phyloP scores from a whole-genome alignment of 2,888 invertebrate genomes.

The Catocala sponsa region DNA sequence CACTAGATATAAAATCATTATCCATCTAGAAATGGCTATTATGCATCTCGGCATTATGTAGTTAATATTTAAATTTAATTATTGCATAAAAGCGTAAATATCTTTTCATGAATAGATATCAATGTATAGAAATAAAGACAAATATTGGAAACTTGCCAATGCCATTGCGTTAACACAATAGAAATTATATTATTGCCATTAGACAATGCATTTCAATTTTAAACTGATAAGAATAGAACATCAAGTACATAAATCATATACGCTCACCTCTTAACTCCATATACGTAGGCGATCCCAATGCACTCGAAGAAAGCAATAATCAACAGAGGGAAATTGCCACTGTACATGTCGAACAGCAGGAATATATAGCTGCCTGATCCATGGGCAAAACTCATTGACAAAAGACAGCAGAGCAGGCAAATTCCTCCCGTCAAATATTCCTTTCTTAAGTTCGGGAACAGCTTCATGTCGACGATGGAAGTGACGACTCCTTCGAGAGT shows the following conservation, averaged over 20 bases:
- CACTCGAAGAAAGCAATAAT: constrained; percentile 98
- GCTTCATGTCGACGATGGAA: constrained; percentile 97
- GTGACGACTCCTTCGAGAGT: constrained; percentile 98
- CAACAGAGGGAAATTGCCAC: constrained; percentile 96
- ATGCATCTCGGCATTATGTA: no score
- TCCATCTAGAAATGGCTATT: no score
- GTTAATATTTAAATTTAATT: no score
- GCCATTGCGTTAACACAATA: no score
- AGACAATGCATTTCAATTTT: no score
- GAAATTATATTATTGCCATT: no score
- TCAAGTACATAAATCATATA: not conserved
- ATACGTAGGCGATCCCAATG: constrained; percentile 97
- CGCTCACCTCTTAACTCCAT: constrained; percentile 94
- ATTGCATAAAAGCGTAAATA: no score
- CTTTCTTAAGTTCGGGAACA: constrained; percentile 96
- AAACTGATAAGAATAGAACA: no score
- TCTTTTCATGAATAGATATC: no score
- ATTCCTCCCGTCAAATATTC: constrained; percentile 95
- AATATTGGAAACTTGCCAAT: no score
- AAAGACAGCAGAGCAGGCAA: constrained; percentile 93
- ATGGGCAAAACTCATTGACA: constrained; percentile 97
- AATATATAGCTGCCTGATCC: constrained; percentile 98
- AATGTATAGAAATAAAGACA: no score
- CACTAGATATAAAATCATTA: no score
- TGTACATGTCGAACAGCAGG: constrained; percentile 97